phyloP scores from a whole-genome alignment of 2,888 invertebrate genomes.

The Mythimna loreyi region DNA sequence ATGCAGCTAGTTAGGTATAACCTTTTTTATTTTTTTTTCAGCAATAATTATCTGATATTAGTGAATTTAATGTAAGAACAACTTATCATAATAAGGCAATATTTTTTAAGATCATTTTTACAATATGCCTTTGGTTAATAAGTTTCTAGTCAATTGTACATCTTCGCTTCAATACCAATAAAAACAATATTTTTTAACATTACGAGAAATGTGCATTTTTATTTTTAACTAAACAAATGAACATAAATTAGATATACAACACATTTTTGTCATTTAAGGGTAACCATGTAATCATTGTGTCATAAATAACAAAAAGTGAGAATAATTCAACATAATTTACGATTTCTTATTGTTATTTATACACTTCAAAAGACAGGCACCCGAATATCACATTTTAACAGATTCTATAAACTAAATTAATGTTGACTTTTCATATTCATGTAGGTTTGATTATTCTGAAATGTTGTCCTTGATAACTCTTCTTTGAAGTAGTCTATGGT shows the following conservation, averaged over 20 bases:
- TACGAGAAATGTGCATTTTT: conserved; percentile 67
- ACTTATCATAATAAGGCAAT: conserved; percentile 1
- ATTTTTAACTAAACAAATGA: conserved; percentile 67
- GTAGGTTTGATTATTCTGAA: conserved; percentile 87
- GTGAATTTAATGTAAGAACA: conserved; percentile 7
- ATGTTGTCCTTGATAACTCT: conserved; percentile 93
- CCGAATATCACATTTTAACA: conserved; percentile 83
- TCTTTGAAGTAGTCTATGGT: conserved; percentile 98
- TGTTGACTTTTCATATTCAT: conserved; percentile 83
- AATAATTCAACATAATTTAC: conserved; percentile 50
- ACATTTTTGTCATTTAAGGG: conserved; percentile 59
- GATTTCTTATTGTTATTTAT: conserved; percentile 56
- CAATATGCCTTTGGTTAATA: conserved; percentile 16
- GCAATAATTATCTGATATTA: conserved; percentile 4
- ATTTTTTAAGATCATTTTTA: conserved; percentile 15
- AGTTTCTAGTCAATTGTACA: conserved; percentile 56
- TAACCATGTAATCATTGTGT: conserved; percentile 50
- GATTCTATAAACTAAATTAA: conserved; percentile 65
- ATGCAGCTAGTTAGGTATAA: conserved; percentile 9
- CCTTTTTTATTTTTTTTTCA: conserved; percentile 17
- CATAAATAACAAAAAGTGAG: conserved; percentile 53
- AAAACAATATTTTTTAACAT: conserved; percentile 65
- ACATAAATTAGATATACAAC: conserved; percentile 69
- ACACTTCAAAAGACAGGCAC: conserved; percentile 55
- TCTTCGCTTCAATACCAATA: conserved; percentile 42